Conservation (phyloP, 2,888 invertebrate genomes). For the Agrochola circellaris region DNA sequence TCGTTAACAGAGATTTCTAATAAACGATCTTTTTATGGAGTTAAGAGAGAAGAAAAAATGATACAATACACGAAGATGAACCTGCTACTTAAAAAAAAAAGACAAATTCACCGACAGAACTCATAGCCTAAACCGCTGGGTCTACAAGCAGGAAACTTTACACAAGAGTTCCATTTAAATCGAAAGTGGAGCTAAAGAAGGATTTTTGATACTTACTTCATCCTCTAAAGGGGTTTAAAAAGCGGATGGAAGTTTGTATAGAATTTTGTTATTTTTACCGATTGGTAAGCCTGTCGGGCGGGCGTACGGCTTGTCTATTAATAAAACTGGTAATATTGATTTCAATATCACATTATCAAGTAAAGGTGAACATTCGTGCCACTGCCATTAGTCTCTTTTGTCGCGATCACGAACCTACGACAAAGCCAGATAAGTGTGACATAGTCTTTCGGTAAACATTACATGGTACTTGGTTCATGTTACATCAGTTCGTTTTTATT, state of each 20-base stretch:
- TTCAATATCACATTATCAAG: background rate
- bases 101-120: background rate
- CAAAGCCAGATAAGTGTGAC: slow-evolving; percentile 9
- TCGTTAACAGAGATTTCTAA: background rate
- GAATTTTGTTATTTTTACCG: background rate
- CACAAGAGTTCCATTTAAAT: background rate
- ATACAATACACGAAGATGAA: background rate
- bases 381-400: background rate
- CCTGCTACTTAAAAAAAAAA: background rate
- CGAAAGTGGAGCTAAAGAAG: background rate
- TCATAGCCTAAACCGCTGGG: background rate
- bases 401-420: background rate
- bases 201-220: background rate
- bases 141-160: background rate
- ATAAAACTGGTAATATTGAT: background rate
- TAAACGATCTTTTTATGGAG: background rate
- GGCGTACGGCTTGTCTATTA: background rate
- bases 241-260: background rate
- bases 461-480: slow-evolving; percentile 17
- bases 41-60: background rate
- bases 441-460: slow-evolving; percentile 14
- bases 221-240: background rate
- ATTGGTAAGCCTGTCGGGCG: background rate
- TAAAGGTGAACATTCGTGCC: background rate
- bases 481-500: slow-evolving; percentile 35